Base-by-base conservation (phyloP, 2,113 vertebrate species). In the Salvelinus fontinalis region DNA sequence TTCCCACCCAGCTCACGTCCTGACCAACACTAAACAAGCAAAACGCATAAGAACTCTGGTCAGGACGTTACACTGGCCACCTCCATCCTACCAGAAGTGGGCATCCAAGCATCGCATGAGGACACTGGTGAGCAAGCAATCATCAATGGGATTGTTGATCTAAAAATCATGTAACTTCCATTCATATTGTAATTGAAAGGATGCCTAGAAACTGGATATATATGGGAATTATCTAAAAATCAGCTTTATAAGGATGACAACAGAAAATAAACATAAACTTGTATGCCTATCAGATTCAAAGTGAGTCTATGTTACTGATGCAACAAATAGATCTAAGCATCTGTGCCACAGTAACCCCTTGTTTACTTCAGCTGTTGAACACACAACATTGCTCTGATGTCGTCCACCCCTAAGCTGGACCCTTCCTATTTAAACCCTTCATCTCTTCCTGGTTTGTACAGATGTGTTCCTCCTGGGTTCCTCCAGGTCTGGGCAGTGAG, bases 381-480 rank as follows among this genome's bases (percentile, higher is more conserved):
- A 75, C 66, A 73, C 49, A 48, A 59, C 67, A 29, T 48, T 5
- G 27, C 11, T 72, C 71, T 74, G 48, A 77, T 80, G 71, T n/a
- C n/a, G 65, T 59, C 64, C 66, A 78, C 69, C 81, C 69, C 67
- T 48, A 44, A 54, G 62, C 57, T 64, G 24, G 16, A 24, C 12
- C 11, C 34, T 77, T 54, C 18, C 48, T 78, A 20, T 48, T 27
- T 54, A 54, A 18, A 73, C 31, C 2, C 64, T 59, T 78, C 69
- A 84, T 20, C 65, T 59, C 71, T 49, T 80, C 22, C 67, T 75
- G 57, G 88, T 90, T 88, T 89, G 86, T 89, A 82, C 90, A 91
- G 87, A 92, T 88, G 89, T 87, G 83, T 79, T 62, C 59, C 76
- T 44, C 39, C 9, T 44, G 39, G 39, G 39, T 44, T 11, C 9